A percentile compares a stretch with the other conserved stretches of the same genome.
phyloP scores from a whole-genome alignment of 2,113 vertebrate genomes.

The Motacilla alba region DNA sequence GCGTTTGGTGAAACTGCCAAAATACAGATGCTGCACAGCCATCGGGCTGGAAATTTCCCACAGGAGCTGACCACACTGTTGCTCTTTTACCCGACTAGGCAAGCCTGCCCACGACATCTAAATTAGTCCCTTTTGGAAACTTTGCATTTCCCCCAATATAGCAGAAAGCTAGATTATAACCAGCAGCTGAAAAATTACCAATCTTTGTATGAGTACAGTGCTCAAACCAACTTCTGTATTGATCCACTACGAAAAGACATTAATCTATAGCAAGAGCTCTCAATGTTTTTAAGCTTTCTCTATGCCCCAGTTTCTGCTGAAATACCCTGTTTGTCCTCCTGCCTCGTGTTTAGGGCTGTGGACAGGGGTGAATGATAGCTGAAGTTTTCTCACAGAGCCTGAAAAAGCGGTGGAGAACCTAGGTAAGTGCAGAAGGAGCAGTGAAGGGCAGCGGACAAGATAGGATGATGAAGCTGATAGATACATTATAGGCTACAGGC shows the following conservation, averaged over 20 bases:
- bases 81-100: neutral
- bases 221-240: neutral
- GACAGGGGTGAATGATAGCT: neutral
- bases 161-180: neutral
- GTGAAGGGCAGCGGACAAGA: neutral
- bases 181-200: neutral
- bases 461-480: neutral
- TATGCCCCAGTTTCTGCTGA: neutral
- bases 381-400: neutral
- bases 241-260: neutral
- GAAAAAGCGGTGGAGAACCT: neutral
- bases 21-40: slow-evolving; percentile 16
- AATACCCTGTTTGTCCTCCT: neutral
- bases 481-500: neutral
- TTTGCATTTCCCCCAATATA: neutral
- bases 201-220: neutral
- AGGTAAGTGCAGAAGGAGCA: neutral
- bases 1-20: neutral
- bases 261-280: neutral
- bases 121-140: neutral
- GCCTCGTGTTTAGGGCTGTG: neutral
- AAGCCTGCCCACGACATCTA: neutral
- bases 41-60: neutral
- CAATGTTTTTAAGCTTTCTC: neutral
- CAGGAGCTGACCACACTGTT: neutral